Conservation (phyloP, 1,140 invertebrate genomes). For the Aphelenchoides besseyi region DNA sequence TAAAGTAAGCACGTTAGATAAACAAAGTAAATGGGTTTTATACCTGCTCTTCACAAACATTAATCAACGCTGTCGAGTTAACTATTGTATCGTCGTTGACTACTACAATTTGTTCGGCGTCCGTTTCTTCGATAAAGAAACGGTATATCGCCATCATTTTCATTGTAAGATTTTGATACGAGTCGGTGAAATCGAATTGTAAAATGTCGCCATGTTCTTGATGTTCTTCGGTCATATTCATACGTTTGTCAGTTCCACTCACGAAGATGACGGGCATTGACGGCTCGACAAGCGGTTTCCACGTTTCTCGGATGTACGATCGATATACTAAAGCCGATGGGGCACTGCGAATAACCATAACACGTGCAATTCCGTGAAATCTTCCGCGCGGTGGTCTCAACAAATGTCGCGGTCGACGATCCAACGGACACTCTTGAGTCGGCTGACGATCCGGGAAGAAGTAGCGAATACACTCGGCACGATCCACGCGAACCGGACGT, state of each 20-base stretch:
- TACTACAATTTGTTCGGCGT: conserved; percentile 55
- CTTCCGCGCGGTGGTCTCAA: background rate
- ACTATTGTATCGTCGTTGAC: conserved; percentile 63
- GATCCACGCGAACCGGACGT: conserved; percentile 41
- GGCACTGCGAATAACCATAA: conserved; percentile 53
- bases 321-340: conserved; percentile 50
- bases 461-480: conserved; percentile 44
- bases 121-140: conserved; percentile 42
- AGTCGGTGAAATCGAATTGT: conserved; percentile 59
- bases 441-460: conserved; percentile 46
- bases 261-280: conserved; percentile 50
- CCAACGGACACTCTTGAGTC: conserved; percentile 27
- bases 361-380: conserved; percentile 20
- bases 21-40: conserved; percentile 8
- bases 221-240: conserved; percentile 34
- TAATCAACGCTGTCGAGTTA: conserved; percentile 54
- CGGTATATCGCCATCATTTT: conserved; percentile 59
- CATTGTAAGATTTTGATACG: conserved; percentile 57
- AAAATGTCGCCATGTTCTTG: conserved; percentile 49
- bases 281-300: conserved; percentile 43
- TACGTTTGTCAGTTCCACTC: conserved; percentile 21
- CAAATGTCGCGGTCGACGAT: conserved; percentile 17
- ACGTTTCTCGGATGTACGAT: conserved; percentile 54
- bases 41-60: conserved; percentile 18
- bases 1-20: conserved; percentile 3